Base-by-base conservation (phyloP, 2,797 vertebrate genomes). In the Sebastes itinus region DNA sequence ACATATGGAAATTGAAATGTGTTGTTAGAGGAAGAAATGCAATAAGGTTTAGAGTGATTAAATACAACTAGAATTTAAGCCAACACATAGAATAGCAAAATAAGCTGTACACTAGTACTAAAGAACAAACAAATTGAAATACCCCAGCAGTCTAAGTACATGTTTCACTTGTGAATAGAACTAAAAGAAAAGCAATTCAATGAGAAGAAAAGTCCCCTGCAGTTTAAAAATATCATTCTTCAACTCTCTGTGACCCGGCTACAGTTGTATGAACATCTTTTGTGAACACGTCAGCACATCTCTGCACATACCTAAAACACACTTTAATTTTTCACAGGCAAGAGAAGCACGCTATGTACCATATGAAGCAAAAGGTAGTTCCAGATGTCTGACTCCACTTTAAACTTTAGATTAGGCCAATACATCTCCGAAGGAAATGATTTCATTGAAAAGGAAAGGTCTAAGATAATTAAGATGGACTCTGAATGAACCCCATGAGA, bases 351-450 rank as follows among this genome's bases (percentile, higher is more conserved):
- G 25, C 72, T 71, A 77, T 82, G 78, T 25, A 67, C 77, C 76
- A 69, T 70, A 66, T 75, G 78, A 62, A 77, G 33, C 56, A 25
- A 22, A 52, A 81, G 81, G 62, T 74, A 76, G 58, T 67, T 83
- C 78, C 86, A 91, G 82, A 92, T 88, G 85, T 90, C 71, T 49
- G 58, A 67, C 38, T 87, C n/a, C 61, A 78, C 61, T 65, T 78
- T 49, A 56, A 80, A 27, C 56, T 66, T 35, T 56, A 65, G 25
- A 83, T 86, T 55, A 74, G 59, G 13, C 59, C 55, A 58, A 55
- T 70, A 52, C 28, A 64, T 71, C 32, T 55, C n/a, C 54, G 27
- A 75, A 56, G 35, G n/a, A 70, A 76, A 63, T 23, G 1, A 30
- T 63, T 49, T 6, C 7, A 32, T 20, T 64, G 25, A 30, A 69